These are phyloP conservation scores for Osmerus mordax DNA, from an alignment of 2,113 vertebrate genomes.

Conservation along the genomic window DNA sequence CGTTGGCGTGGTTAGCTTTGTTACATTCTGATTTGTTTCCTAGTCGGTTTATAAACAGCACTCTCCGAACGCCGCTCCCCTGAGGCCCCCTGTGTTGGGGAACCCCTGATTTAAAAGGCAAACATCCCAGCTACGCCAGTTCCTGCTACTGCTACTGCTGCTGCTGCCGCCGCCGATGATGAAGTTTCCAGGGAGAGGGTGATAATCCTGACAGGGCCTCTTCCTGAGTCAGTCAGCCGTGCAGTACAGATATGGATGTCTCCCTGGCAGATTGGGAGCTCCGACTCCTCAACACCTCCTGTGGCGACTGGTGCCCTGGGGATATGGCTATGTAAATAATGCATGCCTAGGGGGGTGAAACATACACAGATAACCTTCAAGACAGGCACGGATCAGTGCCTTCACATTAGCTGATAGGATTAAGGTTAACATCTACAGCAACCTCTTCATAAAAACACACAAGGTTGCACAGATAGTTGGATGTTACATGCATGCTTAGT, in stretches of 20 bases:
- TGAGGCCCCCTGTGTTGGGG: constrained; percentile 35
- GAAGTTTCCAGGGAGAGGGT: constrained; percentile 63
- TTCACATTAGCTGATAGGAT: constrained; percentile 74
- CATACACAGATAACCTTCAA: constrained; percentile 76
- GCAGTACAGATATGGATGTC: constrained; percentile 68
- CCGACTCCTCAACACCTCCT: constrained; percentile 66
- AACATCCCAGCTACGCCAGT: constrained; percentile 25
- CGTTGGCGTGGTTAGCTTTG: constrained; percentile 39
- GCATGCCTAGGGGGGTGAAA: constrained; percentile 68
- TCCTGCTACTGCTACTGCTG: constrained; percentile 28
- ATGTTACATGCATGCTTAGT: constrained; percentile 53
- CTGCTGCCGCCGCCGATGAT: constrained; percentile 53
- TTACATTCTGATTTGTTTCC: constrained; percentile 46
- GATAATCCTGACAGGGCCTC: constrained; percentile 68
- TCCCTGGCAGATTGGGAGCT: constrained; percentile 66
- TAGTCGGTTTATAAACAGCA: constrained; percentile 21
- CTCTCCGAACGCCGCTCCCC: constrained; percentile 39
- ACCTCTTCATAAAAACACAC: constrained; percentile 65
- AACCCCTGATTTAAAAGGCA: constrained; percentile 63
- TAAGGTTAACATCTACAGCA: constrained; percentile 71
- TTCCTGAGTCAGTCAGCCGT: constrained; percentile 67
- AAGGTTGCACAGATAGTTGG: constrained; percentile 43
- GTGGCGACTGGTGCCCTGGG: constrained; percentile 55
- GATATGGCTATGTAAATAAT: constrained; percentile 73
- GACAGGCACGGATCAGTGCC: constrained; percentile 68